Base-by-base conservation (phyloP, 2,113 vertebrate genomes). In the Hippocampus mohnikei region DNA sequence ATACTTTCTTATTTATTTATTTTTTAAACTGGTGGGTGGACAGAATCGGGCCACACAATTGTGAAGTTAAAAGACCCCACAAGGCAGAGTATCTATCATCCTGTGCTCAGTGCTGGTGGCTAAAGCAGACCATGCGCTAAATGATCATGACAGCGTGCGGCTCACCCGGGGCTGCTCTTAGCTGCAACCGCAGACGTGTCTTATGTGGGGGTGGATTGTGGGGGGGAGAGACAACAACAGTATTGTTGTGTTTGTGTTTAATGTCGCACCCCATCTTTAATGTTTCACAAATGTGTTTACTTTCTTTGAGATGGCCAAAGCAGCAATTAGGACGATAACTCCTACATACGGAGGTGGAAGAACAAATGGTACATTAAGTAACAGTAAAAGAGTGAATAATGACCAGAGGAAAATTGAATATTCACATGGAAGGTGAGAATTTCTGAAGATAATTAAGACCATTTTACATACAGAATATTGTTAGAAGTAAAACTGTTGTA, bases 31-130 rank as follows among this genome's bases (percentile, higher is more conserved):
- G 65, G 73, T 81, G 73, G 53, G 52, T 59, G 90, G 87, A 85
- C 89, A 90, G 85, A 90, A 86, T 80, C 90, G 75, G 89, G 86
- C 80, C 84, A 86, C 69, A 70, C 73, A 72, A 82, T 85, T 80
- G 80, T 84, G 75, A 84, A 78, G 84, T 85, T 84, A 76, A 85
- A 81, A 84, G 70, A 82, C 60, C 81, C 81, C 74, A 77, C 77
- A 81, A 85, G 81, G 83, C 74, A 84, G 69, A 81, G 58, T 70
- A 70, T 87, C 80, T 82, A 81, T 76, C 69, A 64, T 69, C 78
- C 75, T 63, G 62, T 81, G 75, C 85, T 82, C 75, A 81, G 79
- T 73, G 75, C 70, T 75, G 50, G 70, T 25, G 73, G 84, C 77
- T 76, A 66, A 83, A 71, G 53, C 69, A 67, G 70, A 73, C 73